Evolutionary conservation across 2,888 invertebrate species (phyloP).

Genomic region (Agrochola circellaris): DNA sequence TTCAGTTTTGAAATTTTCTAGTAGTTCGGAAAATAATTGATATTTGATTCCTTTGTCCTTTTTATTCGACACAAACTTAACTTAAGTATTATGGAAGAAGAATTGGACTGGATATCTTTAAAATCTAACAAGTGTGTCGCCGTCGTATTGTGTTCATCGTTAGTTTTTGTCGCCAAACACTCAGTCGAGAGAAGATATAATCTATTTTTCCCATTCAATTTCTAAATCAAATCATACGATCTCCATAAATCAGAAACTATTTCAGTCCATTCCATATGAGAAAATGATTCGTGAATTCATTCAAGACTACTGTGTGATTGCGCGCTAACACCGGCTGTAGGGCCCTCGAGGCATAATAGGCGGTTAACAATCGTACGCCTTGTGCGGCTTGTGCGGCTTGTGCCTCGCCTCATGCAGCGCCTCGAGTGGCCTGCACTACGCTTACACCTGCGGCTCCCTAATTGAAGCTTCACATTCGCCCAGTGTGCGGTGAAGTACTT

Average conservation of each 20-base stretch:
- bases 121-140: background rate
- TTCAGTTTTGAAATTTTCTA: background rate
- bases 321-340: slow-evolving; percentile 70
- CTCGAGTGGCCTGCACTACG: slow-evolving; percentile 67
- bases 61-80: background rate
- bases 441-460: slow-evolving; percentile 73
- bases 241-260: background rate
- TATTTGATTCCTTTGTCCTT: background rate
- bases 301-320: slow-evolving; percentile 71
- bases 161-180: background rate
- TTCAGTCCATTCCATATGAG: slow-evolving; percentile 18
- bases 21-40: background rate
- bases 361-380: slow-evolving; percentile 81
- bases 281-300: slow-evolving; percentile 63
- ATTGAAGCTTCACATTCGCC: slow-evolving; percentile 76
- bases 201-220: rapidly evolving
- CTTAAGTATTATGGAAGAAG: background rate
- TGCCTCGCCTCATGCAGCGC: slow-evolving; percentile 63
- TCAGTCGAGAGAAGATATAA: background rate
- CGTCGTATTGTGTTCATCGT: background rate
- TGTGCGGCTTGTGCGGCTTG: slow-evolving; percentile 67
- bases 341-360: slow-evolving; percentile 80
- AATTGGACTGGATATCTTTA: background rate
- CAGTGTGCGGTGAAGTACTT: slow-evolving; percentile 44
- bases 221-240: background rate